A percentile compares a stretch with the other conserved stretches of the same genome.
phyloP scores from a whole-genome alignment of 2,797 vertebrate genomes.

The Percopsis omiscomaycus region DNA sequence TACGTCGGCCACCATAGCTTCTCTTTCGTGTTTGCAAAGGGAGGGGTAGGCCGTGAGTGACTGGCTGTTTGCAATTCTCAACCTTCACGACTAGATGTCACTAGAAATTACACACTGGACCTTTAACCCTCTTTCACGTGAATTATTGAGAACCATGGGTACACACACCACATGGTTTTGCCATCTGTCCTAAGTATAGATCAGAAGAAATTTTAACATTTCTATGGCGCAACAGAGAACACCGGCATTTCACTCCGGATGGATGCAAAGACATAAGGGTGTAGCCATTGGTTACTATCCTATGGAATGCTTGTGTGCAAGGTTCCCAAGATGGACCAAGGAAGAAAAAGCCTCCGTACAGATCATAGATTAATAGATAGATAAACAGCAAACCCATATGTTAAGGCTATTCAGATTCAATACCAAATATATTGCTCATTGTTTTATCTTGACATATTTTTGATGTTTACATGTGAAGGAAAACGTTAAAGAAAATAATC shows the following conservation, averaged over 20 bases:
- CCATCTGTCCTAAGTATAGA: slow-evolving; percentile 64
- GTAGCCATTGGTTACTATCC: slow-evolving; percentile 5
- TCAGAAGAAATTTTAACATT: slow-evolving; percentile 51
- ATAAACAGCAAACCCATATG: background rate
- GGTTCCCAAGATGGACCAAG: slow-evolving; percentile 17
- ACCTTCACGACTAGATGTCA: too few relatives aligned
- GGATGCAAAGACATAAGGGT: slow-evolving; percentile 32
- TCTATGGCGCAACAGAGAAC: slow-evolving; percentile 42
- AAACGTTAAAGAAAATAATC: too few relatives aligned
- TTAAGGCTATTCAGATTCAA: too few relatives aligned
- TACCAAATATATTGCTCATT: too few relatives aligned
- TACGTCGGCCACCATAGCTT: too few relatives aligned
- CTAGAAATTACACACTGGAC: too few relatives aligned
- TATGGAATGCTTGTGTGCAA: slow-evolving; percentile 16
- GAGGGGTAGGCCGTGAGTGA: too few relatives aligned
- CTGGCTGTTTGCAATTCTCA: too few relatives aligned
- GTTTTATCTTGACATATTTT: too few relatives aligned
- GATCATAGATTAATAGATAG: too few relatives aligned
- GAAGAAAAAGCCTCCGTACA: slow-evolving; percentile 15
- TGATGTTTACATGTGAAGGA: too few relatives aligned
- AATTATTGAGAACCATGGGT: slow-evolving; percentile 60
- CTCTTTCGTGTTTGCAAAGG: too few relatives aligned
- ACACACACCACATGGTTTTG: slow-evolving; percentile 61
- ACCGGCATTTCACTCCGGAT: slow-evolving; percentile 40
- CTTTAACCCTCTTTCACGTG: slow-evolving; percentile 62